phyloP scores from a whole-genome alignment of 2,888 invertebrate genomes.

The Lasioglossum morio region DNA sequence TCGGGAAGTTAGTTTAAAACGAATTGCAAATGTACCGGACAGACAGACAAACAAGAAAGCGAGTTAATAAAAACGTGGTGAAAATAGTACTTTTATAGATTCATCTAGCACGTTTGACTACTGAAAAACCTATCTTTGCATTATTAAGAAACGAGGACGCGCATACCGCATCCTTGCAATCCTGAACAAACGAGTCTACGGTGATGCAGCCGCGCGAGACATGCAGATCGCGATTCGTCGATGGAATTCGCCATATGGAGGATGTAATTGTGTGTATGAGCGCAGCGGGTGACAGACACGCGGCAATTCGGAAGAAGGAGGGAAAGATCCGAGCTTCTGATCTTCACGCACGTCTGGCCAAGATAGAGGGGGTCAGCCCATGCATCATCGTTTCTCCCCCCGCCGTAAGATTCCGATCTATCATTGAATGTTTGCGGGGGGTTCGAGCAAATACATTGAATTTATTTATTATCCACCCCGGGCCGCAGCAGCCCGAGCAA shows the following conservation, averaged over 20 bases:
- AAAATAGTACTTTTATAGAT: too few relatives aligned
- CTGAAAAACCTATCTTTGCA: too few relatives aligned
- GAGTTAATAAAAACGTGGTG: too few relatives aligned
- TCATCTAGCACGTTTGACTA: too few relatives aligned
- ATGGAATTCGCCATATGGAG: constrained; percentile 23
- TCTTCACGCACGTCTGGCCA: constrained; percentile 68
- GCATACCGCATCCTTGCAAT: too few relatives aligned
- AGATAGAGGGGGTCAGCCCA: constrained; percentile 12
- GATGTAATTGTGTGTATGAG: constrained; percentile 11
- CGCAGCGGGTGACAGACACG: constrained; percentile 18
- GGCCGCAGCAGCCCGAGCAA: constrained; percentile 76
- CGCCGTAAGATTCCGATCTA: constrained; percentile 80
- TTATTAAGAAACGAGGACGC: too few relatives aligned
- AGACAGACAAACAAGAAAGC: too few relatives aligned
- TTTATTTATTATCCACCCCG: constrained; percentile 83
- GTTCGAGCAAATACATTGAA: constrained; percentile 82
- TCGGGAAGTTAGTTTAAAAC: too few relatives aligned
- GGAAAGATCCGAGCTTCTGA: constrained; percentile 64
- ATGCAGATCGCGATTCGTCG: background rate
- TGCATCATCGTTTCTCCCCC: constrained; percentile 64
- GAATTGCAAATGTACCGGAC: too few relatives aligned
- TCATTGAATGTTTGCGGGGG: constrained; percentile 84
- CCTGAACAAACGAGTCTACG: too few relatives aligned
- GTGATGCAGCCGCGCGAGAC: background rate
- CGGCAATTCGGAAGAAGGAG: constrained; percentile 51